Evolutionary conservation across 2,113 vertebrate genomes (phyloP).

Genomic region (Trachemys scripta): DNA sequence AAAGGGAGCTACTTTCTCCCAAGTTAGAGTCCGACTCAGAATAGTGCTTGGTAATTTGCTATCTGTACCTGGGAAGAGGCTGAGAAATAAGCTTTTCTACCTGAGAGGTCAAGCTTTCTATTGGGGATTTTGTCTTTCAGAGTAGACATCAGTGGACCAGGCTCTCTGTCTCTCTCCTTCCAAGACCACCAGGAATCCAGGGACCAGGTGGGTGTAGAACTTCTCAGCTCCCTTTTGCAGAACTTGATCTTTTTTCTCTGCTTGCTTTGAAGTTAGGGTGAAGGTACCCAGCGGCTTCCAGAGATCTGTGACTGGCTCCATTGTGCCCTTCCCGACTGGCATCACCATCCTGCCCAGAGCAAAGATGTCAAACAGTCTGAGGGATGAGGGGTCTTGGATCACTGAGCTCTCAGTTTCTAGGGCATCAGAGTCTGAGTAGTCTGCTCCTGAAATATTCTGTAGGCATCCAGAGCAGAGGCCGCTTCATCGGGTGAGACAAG

Average conservation of each 20-base stretch:
- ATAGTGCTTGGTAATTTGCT: background rate
- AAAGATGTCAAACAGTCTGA: background rate
- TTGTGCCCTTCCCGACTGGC: background rate
- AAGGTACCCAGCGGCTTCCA: background rate
- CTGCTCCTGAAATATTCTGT: background rate
- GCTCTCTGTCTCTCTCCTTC: background rate
- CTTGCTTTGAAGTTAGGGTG: background rate
- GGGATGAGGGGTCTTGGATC: background rate
- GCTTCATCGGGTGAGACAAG: background rate
- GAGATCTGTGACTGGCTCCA: background rate
- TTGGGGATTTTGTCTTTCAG: background rate
- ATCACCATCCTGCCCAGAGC: background rate
- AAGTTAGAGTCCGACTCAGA: background rate
- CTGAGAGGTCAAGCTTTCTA: background rate
- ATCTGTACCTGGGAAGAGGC: background rate
- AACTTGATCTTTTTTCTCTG: background rate
- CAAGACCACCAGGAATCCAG: background rate
- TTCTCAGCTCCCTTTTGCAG: background rate
- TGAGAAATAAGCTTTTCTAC: background rate
- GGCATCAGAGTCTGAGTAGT: background rate
- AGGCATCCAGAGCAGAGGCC: background rate
- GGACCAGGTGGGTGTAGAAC: background rate
- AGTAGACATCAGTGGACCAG: too few relatives aligned
- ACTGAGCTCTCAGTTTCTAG: background rate
- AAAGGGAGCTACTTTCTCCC: background rate